Conservation (phyloP, 2,113 vertebrate genomes). For the Neolamprologus toae region DNA sequence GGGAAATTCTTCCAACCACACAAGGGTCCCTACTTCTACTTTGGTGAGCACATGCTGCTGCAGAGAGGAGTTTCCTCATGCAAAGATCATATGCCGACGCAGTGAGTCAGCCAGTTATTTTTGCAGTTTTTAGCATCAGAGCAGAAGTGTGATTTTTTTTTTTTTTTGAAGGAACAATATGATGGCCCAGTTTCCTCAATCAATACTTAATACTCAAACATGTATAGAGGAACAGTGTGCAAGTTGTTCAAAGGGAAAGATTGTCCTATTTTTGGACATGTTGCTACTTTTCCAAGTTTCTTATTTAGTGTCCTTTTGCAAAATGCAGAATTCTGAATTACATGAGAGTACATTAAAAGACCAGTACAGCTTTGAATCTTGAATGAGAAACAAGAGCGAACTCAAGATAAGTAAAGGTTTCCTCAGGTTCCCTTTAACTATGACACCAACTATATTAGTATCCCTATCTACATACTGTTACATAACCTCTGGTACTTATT, state of each 20-base stretch:
- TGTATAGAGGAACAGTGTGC: background rate
- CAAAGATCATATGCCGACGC: background rate
- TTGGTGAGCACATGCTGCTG: constrained; percentile 73
- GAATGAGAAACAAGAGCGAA: background rate
- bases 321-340: background rate
- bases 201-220: background rate
- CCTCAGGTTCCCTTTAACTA: background rate
- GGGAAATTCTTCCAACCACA: constrained; percentile 90
- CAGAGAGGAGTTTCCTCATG: background rate
- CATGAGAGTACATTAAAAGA: background rate
- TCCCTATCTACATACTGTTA: background rate
- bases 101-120: background rate
- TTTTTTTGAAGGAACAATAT: background rate
- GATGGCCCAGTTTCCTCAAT: background rate
- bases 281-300: background rate
- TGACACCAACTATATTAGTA: background rate
- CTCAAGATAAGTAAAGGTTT: background rate
- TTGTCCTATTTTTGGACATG: background rate
- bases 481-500: background rate
- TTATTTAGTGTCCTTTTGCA: background rate
- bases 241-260: background rate
- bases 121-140: background rate
- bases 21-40: constrained; percentile 86
- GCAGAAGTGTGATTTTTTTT: background rate
- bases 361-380: background rate